These are phyloP conservation scores for Dinothrombium tinctorium DNA, from an alignment of 1,140 invertebrate species.

Conservation along the genomic window DNA sequence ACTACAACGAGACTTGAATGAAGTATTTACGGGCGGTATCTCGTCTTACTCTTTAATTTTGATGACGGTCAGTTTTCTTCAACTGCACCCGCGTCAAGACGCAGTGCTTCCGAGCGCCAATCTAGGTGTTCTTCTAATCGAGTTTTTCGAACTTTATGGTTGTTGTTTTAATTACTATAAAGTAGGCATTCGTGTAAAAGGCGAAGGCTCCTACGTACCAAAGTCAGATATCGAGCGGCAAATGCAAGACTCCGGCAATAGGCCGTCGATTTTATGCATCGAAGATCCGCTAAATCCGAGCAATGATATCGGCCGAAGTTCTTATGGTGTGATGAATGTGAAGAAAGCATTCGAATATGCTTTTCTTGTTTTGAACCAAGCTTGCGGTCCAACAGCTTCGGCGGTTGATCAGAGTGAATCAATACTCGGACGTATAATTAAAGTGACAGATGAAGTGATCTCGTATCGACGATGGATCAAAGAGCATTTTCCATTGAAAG, in stretches of 20 bases:
- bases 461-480: slow-evolving; percentile 20
- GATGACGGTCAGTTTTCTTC: slow-evolving; percentile 89
- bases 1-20: slow-evolving; percentile 84
- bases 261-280: slow-evolving; percentile 78
- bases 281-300: slow-evolving; percentile 65
- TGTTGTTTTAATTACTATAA: slow-evolving; percentile 87
- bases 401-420: slow-evolving; percentile 16
- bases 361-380: slow-evolving; percentile 56
- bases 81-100: slow-evolving; percentile 45
- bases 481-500: not conserved
- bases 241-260: slow-evolving; percentile 63
- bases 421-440: slow-evolving; percentile 65
- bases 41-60: slow-evolving; percentile 95
- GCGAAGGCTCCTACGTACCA: slow-evolving; percentile 74
- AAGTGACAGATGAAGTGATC: slow-evolving; percentile 78
- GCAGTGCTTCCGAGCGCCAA: slow-evolving; percentile 34
- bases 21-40: slow-evolving; percentile 96
- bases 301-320: slow-evolving; percentile 89
- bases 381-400: slow-evolving; percentile 26
- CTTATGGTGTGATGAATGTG: slow-evolving; percentile 67
- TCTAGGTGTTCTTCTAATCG: slow-evolving; percentile 76
- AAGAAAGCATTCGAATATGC: slow-evolving; percentile 88
- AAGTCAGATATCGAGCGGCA: slow-evolving; percentile 78
- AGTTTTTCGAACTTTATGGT: slow-evolving; percentile 94
- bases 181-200: slow-evolving; percentile 77